Evolutionary conservation across 2,888 invertebrate species (phyloP).

Genomic region (Agonum fuliginosum): DNA sequence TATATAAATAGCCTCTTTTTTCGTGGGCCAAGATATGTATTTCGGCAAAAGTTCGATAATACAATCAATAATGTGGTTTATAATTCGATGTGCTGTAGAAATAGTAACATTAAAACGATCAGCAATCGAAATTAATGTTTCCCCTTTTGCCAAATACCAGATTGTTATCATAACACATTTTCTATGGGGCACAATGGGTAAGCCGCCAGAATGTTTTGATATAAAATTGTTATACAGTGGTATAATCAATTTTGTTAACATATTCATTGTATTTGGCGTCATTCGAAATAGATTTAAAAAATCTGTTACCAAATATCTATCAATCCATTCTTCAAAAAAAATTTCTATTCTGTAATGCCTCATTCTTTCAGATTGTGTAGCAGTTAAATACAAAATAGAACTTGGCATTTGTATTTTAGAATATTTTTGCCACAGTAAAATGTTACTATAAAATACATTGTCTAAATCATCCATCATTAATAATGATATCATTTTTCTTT

Average conservation of each 20-base stretch:
- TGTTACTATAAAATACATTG: neutral
- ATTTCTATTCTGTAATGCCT: neutral
- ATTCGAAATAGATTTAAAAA: slow-evolving; percentile 6
- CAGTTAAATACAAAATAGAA: neutral
- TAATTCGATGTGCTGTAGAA: too few relatives aligned
- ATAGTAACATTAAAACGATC: slow-evolving; percentile 1
- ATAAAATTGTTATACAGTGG: neutral
- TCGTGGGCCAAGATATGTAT: too few relatives aligned
- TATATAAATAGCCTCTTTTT: too few relatives aligned
- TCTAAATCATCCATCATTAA: too few relatives aligned
- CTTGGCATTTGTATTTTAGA: neutral
- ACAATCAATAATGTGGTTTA: too few relatives aligned
- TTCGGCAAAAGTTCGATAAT: too few relatives aligned
- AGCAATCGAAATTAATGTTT: slow-evolving; percentile 17
- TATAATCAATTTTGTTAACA: neutral
- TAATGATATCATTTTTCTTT: neutral
- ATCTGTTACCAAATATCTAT: too few relatives aligned
- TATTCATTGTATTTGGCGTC: slow-evolving; percentile 7
- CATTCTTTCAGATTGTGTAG: neutral
- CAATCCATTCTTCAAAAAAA: too few relatives aligned
- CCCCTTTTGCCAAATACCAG: neutral
- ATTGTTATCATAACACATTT: slow-evolving; percentile 7
- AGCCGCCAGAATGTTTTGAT: neutral
- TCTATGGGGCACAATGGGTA: neutral
- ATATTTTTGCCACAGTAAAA: neutral